These are phyloP conservation scores for Cuculus canorus DNA, from an alignment of 2,797 vertebrate genomes.

Conservation along the genomic window DNA sequence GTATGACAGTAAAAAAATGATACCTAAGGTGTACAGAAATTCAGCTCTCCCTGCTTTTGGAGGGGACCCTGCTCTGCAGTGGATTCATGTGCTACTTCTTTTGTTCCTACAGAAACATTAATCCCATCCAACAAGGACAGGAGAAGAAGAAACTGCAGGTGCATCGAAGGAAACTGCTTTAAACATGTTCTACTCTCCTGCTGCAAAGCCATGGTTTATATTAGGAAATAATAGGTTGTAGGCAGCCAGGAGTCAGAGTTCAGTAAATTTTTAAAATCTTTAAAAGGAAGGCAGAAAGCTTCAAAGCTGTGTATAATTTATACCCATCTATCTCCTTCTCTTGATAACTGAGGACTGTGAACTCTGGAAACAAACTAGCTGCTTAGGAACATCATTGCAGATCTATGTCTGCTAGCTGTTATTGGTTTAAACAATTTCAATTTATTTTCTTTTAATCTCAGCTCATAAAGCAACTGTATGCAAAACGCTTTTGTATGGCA, in stretches of 20 bases:
- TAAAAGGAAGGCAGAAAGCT: slow-evolving; percentile 41
- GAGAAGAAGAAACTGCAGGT: not conserved
- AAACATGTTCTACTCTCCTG: slow-evolving; percentile 13
- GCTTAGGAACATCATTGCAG: not conserved
- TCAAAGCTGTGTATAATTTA: slow-evolving; percentile 56
- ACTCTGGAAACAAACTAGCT: not conserved
- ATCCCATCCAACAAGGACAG: not conserved
- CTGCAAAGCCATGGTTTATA: slow-evolving; percentile 12
- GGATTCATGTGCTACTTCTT: not conserved
- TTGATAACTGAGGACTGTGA: slow-evolving; percentile 15
- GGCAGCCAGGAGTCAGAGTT: slow-evolving; percentile 34
- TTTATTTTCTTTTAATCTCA: slow-evolving; percentile 30
- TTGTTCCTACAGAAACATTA: not conserved
- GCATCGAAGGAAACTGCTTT: slow-evolving; percentile 33
- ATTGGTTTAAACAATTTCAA: slow-evolving; percentile 26
- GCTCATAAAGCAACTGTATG: not conserved
- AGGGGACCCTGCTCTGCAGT: not conserved
- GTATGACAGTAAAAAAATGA: not conserved
- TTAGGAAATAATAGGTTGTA: slow-evolving; percentile 57
- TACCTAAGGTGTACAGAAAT: not conserved
- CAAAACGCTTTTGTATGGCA: not conserved
- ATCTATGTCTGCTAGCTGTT: not conserved
- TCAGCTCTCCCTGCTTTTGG: not conserved
- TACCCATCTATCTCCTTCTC: slow-evolving; percentile 30
- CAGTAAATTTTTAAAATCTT: slow-evolving; percentile 46